Percentiles rank a stretch among this genome's conserved stretches.
These are phyloP conservation scores for Periophthalmus magnuspinnatus DNA, from an alignment of 2,797 vertebrate species.

Conservation along the genomic window DNA sequence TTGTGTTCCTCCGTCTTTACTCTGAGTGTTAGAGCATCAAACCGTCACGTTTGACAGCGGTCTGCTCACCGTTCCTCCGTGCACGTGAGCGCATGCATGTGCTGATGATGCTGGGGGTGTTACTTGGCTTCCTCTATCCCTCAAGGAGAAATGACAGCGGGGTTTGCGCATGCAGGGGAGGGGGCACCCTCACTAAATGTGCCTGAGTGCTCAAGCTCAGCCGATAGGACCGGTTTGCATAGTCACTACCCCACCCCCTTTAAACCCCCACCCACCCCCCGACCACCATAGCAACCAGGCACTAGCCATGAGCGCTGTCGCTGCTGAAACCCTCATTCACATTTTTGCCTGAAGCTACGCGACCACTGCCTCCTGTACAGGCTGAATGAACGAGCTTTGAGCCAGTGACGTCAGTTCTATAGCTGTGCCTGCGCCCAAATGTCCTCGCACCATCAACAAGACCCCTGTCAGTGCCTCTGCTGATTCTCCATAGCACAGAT, in stretches of 20 bases:
- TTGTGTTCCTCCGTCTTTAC: constrained; percentile 16
- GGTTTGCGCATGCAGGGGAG: constrained; percentile 51
- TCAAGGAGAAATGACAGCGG: constrained; percentile 71
- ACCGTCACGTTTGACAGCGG: constrained; percentile 19
- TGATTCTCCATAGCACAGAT: constrained; percentile 22
- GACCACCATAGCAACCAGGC: constrained; percentile 46
- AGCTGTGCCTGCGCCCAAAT: constrained; percentile 54
- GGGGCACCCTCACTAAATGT: constrained; percentile 39
- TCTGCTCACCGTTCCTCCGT: constrained; percentile 21
- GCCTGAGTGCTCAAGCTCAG: constrained; percentile 42
- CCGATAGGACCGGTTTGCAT: constrained; percentile 60
- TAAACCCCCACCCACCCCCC: constrained; percentile 33
- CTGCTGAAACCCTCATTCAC: constrained; percentile 55
- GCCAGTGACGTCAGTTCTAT: constrained; percentile 57
- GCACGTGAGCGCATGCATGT: constrained; percentile 28
- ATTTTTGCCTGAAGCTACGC: constrained; percentile 26
- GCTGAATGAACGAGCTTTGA: constrained; percentile 38
- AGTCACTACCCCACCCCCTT: constrained; percentile 51
- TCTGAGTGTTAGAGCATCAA: constrained; percentile 13
- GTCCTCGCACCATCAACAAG: constrained; percentile 35
- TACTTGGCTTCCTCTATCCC: constrained; percentile 51
- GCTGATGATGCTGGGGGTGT: constrained; percentile 27
- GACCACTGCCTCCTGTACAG: constrained; percentile 20
- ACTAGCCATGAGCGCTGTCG: constrained; percentile 33
- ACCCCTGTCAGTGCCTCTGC: constrained; percentile 13